Evolutionary conservation across 1,140 invertebrate species (phyloP).

Genomic region (Ceratosolen solmsi): DNA sequence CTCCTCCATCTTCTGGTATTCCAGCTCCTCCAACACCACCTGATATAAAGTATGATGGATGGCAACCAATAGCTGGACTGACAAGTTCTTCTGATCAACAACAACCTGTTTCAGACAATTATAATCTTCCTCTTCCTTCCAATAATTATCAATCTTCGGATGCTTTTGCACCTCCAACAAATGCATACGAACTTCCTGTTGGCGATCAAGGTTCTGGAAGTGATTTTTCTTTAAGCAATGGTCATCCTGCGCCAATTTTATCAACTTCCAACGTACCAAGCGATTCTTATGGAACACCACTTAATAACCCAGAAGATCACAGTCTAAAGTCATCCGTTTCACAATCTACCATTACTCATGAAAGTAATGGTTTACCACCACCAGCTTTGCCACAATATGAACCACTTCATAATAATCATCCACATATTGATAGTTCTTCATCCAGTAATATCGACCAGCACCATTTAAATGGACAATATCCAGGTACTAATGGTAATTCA

Average conservation of each 20-base stretch:
- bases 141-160: slow-evolving; percentile 32
- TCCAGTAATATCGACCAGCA: slow-evolving; percentile 47
- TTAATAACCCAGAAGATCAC: slow-evolving; percentile 68
- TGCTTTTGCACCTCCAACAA: slow-evolving; percentile 5
- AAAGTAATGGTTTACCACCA: slow-evolving; percentile 69
- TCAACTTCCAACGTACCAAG: slow-evolving; percentile 62
- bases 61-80: slow-evolving; percentile 85
- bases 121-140: slow-evolving; percentile 39
- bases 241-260: slow-evolving; percentile 30
- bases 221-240: neutral
- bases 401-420: slow-evolving; percentile 64
- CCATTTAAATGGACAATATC: slow-evolving; percentile 50
- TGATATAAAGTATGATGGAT: slow-evolving; percentile 86
- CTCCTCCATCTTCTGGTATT: slow-evolving; percentile 78
- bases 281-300: slow-evolving; percentile 69
- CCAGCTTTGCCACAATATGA: slow-evolving; percentile 68
- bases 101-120: slow-evolving; percentile 34
- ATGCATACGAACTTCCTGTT: slow-evolving; percentile 59
- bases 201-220: neutral
- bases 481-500: slow-evolving; percentile 56
- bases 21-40: slow-evolving; percentile 82
- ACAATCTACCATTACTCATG: slow-evolving; percentile 57
- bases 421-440: slow-evolving; percentile 44
- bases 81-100: slow-evolving; percentile 52
- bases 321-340: slow-evolving; percentile 65